These are phyloP conservation scores for Catamblyrhynchus diadema DNA, from an alignment of 2,797 vertebrate genomes.

Conservation along the genomic window DNA sequence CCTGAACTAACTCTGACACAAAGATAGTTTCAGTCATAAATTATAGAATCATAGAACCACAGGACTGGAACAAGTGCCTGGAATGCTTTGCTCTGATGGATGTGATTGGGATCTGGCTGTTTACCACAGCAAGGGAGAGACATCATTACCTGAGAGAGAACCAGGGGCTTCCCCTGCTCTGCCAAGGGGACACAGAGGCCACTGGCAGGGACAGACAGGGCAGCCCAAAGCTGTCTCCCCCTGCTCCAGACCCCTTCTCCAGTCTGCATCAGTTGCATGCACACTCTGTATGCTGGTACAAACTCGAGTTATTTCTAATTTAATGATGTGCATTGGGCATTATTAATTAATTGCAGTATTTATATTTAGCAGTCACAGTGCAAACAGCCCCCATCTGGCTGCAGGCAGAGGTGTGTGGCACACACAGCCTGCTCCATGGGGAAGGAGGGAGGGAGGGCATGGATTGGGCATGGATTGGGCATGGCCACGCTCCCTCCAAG, in stretches of 20 bases:
- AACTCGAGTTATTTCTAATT: background rate
- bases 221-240: background rate
- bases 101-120: background rate
- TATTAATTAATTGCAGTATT: background rate
- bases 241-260: background rate
- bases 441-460: background rate
- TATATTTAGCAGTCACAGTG: background rate
- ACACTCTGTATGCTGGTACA: background rate
- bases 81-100: background rate
- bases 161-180: background rate
- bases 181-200: background rate
- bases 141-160: background rate
- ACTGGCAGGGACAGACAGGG: background rate
- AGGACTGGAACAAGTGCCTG: background rate
- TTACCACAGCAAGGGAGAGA: background rate
- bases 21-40: background rate
- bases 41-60: background rate
- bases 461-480: background rate
- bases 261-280: background rate
- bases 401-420: background rate
- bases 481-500: fast-evolving
- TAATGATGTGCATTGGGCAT: background rate
- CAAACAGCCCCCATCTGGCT: background rate
- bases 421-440: background rate
- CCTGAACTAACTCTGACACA: constrained; percentile 41